Percentiles rank a stretch among this genome's conserved stretches.
Evolutionary conservation across 2,797 vertebrate species (phyloP).

Genomic region (Smutsia temminckii): DNA sequence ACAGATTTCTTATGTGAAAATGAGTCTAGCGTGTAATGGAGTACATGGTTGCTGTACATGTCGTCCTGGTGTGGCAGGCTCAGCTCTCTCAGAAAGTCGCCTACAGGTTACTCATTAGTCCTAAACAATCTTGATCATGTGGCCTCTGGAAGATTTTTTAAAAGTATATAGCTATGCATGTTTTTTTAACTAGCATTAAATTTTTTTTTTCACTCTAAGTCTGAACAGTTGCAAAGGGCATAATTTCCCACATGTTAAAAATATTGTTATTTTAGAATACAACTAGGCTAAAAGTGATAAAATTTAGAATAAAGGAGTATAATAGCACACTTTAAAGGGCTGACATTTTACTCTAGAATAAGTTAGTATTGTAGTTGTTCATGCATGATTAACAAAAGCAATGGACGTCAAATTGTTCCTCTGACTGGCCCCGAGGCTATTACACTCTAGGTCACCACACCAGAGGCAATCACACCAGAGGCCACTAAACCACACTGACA

Average conservation of each 20-base stretch:
- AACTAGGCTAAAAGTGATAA: not conserved
- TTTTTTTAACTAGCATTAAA: not conserved
- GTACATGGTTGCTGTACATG: fast-evolving
- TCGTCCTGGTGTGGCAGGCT: fast-evolving
- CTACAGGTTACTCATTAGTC: not conserved
- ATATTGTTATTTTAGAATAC: not conserved
- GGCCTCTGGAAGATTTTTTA: not conserved
- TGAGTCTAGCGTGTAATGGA: fast-evolving
- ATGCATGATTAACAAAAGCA: not conserved
- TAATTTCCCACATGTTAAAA: not conserved
- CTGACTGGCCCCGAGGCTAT: not conserved
- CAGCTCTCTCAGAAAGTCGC: not conserved
- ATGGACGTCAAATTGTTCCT: fast-evolving
- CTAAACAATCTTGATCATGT: fast-evolving
- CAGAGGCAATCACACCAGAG: not conserved
- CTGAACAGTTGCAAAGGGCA: not conserved
- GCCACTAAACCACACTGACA: too few species aligned
- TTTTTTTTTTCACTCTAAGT: not conserved
- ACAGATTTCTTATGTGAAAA: not conserved
- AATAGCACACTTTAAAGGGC: not conserved
- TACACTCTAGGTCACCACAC: not conserved
- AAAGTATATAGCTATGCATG: not conserved
- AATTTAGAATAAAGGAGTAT: too few species aligned
- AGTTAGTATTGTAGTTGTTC: not conserved
- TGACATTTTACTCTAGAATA: not conserved